phyloP scores from a whole-genome alignment of 1,140 invertebrate genomes.

The Lepidotrigona ventralis region DNA sequence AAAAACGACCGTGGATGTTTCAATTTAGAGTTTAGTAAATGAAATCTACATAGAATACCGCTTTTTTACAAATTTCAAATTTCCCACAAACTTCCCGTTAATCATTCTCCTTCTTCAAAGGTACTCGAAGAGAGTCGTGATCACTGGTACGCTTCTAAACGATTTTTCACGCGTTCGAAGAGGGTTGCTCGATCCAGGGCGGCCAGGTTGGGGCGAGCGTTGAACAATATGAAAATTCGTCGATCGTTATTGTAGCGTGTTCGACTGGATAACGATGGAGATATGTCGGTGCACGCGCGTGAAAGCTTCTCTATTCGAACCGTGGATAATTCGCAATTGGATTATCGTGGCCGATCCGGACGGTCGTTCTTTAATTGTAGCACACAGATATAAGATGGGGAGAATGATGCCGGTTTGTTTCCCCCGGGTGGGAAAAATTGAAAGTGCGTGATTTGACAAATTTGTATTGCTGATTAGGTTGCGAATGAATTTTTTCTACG shows the following conservation, averaged over 20 bases:
- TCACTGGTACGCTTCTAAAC: not conserved
- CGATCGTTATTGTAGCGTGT: slow-evolving; percentile 66
- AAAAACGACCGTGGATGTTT: too few relatives aligned
- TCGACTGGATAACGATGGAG: slow-evolving; percentile 61
- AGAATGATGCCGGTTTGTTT: not conserved
- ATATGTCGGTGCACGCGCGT: slow-evolving; percentile 56
- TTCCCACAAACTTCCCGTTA: too few relatives aligned
- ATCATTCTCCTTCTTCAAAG: too few relatives aligned
- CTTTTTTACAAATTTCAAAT: too few relatives aligned
- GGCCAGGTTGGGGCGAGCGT: slow-evolving; percentile 54
- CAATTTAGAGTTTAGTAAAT: too few relatives aligned
- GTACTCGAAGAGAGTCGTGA: not conserved
- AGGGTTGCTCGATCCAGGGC: not conserved
- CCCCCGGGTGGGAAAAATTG: not conserved
- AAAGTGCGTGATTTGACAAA: not conserved
- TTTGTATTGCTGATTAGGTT: not conserved
- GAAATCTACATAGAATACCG: too few relatives aligned
- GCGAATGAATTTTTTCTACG: too few relatives aligned
- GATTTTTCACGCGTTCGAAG: slow-evolving; percentile 15
- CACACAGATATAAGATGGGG: not conserved
- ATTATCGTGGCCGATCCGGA: slow-evolving; percentile 7
- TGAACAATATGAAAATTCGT: slow-evolving; percentile 66
- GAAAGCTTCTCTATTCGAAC: slow-evolving; percentile 34
- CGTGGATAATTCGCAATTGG: slow-evolving; percentile 70
- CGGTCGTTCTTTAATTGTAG: not conserved